A percentile compares a stretch with the other conserved stretches of the same genome.
Conservation (phyloP, 2,797 vertebrate genomes). For the Mormyrus proboscirostris region DNA sequence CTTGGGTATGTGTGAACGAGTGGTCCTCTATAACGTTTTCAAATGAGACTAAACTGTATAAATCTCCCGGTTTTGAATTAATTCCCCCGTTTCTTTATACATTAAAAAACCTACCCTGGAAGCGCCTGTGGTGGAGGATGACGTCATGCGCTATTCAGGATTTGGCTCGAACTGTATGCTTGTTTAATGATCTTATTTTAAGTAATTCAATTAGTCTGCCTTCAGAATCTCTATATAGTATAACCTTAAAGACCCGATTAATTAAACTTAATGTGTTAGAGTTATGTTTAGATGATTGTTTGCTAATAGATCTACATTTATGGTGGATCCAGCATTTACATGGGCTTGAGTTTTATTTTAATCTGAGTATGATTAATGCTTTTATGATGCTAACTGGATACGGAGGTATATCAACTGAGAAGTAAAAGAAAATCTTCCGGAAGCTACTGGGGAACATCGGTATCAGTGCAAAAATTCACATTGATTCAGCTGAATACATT, state of each 20-base stretch:
- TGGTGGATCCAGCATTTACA: neutral
- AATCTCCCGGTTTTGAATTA: neutral
- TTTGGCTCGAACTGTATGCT: neutral
- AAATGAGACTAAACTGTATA: constrained; percentile 2
- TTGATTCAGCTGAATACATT: neutral
- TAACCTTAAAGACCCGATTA: neutral
- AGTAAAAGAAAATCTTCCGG: neutral
- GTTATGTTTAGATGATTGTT: constrained; percentile 4
- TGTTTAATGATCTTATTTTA: neutral
- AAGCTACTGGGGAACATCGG: neutral
- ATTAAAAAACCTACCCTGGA: neutral
- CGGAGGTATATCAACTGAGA: neutral
- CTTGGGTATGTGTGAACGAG: neutral
- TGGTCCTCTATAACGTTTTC: neutral
- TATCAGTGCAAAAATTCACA: neutral
- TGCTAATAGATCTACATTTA: constrained; percentile 4
- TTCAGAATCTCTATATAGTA: constrained; percentile 11
- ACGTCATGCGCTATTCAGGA: constrained; percentile 12
- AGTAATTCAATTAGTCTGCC: constrained; percentile 2
- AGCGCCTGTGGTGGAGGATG: neutral
- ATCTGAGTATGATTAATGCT: constrained; percentile 2
- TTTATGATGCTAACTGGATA: neutral
- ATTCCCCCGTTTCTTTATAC: neutral
- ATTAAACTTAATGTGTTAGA: neutral
- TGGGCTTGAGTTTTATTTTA: neutral